Evolutionary conservation across 1,140 invertebrate genomes (phyloP), one percentile per base, ranked within the genome.

Genomic region (Hormaphis cornu): DNA sequence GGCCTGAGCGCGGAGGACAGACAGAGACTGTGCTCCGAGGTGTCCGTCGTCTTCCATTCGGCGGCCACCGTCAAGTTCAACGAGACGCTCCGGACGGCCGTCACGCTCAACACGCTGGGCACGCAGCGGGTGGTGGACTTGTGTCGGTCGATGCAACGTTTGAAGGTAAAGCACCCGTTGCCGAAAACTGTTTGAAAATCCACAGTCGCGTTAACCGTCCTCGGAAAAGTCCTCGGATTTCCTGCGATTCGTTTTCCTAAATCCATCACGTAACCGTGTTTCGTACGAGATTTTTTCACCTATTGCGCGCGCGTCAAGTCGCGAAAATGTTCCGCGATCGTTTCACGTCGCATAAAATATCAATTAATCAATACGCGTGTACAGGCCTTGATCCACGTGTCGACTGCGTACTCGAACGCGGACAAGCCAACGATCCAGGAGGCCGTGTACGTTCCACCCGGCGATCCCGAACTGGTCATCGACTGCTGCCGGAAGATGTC

Each of bases 391-490:
- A 82, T 93, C 1, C 89, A 94, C 77, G 87, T 94, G 5, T 93
- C 91, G 3, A 94, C 91, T 1, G 91, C 91, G 0, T 94, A 91
- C 77, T 90, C 88, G 74, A 94, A 94, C 77, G 84, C 88, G 0
- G 86, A 91, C 69, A 82, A 83, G 44, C 77, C 78, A 5, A 80
- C 84, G 40, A 83, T 92, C 14, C 82, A 86, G 44, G 90, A 93
- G 78, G 77, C 78, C 14, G 84, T 93, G 12, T 91, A 91, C 75
- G 82, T 83, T 78, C 82, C 86, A 0, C 81, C 84, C 0, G 83
- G 84, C 26, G 83, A 87, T 73, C 84, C 85, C 30, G 78, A 83
- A 22, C 77, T 80, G 18, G 81, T 89, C 28, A 80, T 89, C 0
- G 79, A 83, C 42, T 84, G 82, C 72, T 80, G 84, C 14, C 80